phyloP scores from a whole-genome alignment of 1,140 invertebrate species.

The Drosophila busckii region DNA sequence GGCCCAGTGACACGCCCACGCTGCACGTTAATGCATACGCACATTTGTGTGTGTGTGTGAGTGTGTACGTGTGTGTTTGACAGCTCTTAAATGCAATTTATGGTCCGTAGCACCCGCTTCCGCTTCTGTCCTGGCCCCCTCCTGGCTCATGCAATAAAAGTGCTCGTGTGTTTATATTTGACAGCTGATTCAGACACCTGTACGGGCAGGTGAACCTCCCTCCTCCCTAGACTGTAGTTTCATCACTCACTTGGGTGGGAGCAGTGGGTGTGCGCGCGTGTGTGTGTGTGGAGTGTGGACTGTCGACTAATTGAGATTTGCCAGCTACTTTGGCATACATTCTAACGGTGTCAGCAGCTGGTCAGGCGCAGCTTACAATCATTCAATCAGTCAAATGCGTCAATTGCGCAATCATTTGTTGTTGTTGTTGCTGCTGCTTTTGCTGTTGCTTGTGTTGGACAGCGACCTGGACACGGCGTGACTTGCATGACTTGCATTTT shows the following conservation, averaged over 20 bases:
- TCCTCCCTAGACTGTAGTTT: not conserved
- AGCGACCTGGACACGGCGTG: no score
- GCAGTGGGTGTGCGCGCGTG: not conserved
- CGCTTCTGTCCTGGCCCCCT: constrained; percentile 4
- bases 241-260: constrained; percentile 8
- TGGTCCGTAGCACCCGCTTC: constrained; percentile 23
- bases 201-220: no score
- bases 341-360: constrained; percentile 38
- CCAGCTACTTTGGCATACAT: constrained; percentile 29
- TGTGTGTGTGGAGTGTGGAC: not conserved
- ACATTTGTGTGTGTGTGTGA: not conserved
- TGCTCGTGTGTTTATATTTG: no score
- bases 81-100: constrained; percentile 41
- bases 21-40: constrained; percentile 1
- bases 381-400: no score
- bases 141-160: no score
- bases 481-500: no score
- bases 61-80: not conserved
- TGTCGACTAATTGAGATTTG: constrained; percentile 43
- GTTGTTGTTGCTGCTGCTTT: not conserved
- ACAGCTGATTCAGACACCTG: no score
- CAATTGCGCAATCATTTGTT: not conserved
- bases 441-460: not conserved
- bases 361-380: not conserved
- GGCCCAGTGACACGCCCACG: constrained; percentile 25